These are phyloP conservation scores for Luscinia megarhynchos DNA, from an alignment of 2,797 vertebrate genomes.

Conservation along the genomic window DNA sequence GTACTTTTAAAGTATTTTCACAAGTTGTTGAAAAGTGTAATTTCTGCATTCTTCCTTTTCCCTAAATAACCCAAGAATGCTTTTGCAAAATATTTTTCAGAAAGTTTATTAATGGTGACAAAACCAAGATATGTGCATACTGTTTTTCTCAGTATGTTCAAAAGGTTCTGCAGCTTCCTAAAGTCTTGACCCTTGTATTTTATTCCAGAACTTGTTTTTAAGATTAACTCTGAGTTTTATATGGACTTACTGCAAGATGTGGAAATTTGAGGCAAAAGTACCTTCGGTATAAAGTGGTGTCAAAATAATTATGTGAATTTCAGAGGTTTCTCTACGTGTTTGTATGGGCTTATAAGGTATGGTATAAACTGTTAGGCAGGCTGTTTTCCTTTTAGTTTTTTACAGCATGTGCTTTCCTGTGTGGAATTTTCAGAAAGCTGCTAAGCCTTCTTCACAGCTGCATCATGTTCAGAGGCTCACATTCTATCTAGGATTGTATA, in stretches of 20 bases:
- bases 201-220: neutral
- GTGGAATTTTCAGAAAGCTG: neutral
- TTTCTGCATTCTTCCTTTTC: neutral
- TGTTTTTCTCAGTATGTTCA: neutral
- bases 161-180: neutral
- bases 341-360: neutral
- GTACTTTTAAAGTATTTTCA: neutral
- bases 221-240: neutral
- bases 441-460: neutral
- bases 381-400: neutral
- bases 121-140: neutral
- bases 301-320: neutral
- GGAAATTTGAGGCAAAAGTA: neutral
- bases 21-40: neutral
- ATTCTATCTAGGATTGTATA: neutral
- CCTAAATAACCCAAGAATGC: neutral
- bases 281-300: fast-evolving
- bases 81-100: neutral
- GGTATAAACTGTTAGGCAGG: neutral
- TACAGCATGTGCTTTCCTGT: neutral
- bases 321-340: neutral
- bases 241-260: neutral
- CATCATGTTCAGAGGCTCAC: neutral
- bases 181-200: neutral
- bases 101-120: neutral